Base-by-base conservation (phyloP, 2,797 vertebrate genomes). In the Neosilurus mollespiculum region DNA sequence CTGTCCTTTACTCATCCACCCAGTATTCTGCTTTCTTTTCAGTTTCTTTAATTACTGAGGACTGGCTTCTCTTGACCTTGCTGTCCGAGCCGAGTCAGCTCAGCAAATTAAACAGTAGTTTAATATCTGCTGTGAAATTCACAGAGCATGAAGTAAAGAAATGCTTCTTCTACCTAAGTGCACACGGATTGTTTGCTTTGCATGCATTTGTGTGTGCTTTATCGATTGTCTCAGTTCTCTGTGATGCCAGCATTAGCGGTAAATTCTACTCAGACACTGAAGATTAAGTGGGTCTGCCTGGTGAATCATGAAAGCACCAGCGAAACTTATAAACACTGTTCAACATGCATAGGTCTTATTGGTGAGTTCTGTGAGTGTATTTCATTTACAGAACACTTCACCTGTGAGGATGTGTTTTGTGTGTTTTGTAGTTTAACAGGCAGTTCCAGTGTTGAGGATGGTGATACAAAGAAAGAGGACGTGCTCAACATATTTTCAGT, bases 401-500 rank as follows among this genome's bases (percentile, higher is more conserved):
- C 1, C 30, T 69, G 18, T 87, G 30, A 73, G 16, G 22, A 30
- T 82, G 66, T 43, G 30, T 30, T 30, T 30, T 67, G 37, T 58
- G 20, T 84, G 53, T 84, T 84, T 90, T 88, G 78, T 92, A 99
- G 97, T 91, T 94, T 96, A 90, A 93, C 96, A 87, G 95, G 95
- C 83, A 93, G 90, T 66, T 92, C 92, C 43, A 92, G 91, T 88
- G 84, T 91, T 80, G 92, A 95, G 14, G 90, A 93, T 0, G 90
- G 84, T 0, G 91, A 94, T 67, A 92, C 94, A 83, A 94, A 93
- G 87, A 95, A 94, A 90, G 93, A 91, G 58, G 95, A 97, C 37
- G 86, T 95, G 85, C 92, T 99, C 16, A 99, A 99, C 87, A 96
- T 99, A 87, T 99, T 99, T 93, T 99, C 98, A 2, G 95, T 99